These are phyloP conservation scores for Pomacea canaliculata DNA, from an alignment of 2,888 invertebrate genomes.

Conservation along the genomic window DNA sequence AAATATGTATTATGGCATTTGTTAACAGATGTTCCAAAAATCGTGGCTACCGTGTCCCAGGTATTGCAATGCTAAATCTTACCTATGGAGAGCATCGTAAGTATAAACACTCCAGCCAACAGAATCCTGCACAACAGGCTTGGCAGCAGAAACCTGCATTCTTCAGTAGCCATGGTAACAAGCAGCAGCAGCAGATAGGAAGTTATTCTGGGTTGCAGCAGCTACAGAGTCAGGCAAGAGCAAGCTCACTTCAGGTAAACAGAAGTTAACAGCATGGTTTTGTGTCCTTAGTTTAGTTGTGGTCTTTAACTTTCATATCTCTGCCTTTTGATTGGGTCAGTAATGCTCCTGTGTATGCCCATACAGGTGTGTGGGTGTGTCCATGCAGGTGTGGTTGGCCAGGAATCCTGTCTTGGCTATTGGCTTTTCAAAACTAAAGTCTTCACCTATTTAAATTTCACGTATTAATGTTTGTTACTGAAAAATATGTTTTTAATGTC, in stretches of 20 bases:
- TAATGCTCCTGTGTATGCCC: too few species aligned
- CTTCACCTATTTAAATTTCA: too few species aligned
- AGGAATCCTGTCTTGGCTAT: too few species aligned
- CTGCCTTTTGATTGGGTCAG: too few species aligned
- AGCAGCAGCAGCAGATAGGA: conserved; percentile 3
- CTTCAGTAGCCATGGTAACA: too few species aligned
- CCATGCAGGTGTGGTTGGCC: too few species aligned
- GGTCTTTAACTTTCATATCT: too few species aligned
- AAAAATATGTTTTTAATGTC: too few species aligned
- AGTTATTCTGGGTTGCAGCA: not conserved
- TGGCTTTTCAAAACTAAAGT: too few species aligned
- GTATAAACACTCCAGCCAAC: not conserved
- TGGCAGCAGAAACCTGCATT: not conserved
- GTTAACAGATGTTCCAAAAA: conserved; percentile 53
- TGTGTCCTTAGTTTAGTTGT: not conserved
- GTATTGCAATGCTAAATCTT: conserved; percentile 76
- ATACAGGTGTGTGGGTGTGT: too few species aligned
- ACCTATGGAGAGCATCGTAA: conserved; percentile 73
- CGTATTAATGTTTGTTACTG: too few species aligned
- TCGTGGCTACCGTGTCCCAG: conserved; percentile 74
- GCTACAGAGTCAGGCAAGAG: not conserved
- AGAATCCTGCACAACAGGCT: not conserved
- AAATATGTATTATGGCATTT: not conserved
- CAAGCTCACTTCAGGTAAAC: not conserved
- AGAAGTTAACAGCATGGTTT: not conserved